phyloP scores from a whole-genome alignment of 2,888 invertebrate species.

The Parnassius glacialis region DNA sequence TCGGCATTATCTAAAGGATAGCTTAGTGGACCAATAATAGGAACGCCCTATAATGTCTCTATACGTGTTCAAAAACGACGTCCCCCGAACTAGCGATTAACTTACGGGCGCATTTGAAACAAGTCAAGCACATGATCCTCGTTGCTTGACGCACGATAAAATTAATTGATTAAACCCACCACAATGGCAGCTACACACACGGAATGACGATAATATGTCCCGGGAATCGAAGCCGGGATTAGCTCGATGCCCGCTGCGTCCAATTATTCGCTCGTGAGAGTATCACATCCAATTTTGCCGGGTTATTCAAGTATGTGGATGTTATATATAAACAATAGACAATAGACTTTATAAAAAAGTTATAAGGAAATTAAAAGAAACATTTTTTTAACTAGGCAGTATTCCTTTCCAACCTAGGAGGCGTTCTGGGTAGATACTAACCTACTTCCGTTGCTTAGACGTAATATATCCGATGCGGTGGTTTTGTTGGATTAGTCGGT shows the following conservation, averaged over 20 bases:
- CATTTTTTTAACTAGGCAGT: too few relatives aligned
- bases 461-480: too few relatives aligned
- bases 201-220: slow-evolving; percentile 46
- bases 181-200: slow-evolving; percentile 52
- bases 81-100: slow-evolving; percentile 35
- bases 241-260: slow-evolving; percentile 47
- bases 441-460: too few relatives aligned
- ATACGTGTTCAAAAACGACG: neutral
- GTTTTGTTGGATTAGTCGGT: too few relatives aligned
- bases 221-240: slow-evolving; percentile 54
- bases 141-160: slow-evolving; percentile 54
- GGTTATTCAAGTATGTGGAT: slow-evolving; percentile 10
- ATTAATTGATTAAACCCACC: slow-evolving; percentile 63
- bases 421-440: too few relatives aligned
- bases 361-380: too few relatives aligned
- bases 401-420: too few relatives aligned
- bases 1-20: too few relatives aligned
- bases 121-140: slow-evolving; percentile 49
- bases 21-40: neutral
- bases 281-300: slow-evolving; percentile 2
- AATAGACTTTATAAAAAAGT: neutral
- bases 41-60: neutral
- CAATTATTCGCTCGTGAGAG: slow-evolving; percentile 54
- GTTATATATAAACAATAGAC: neutral
- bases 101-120: slow-evolving; percentile 38